Evolutionary conservation across 2,888 invertebrate genomes (phyloP), one percentile per base, ranked within the genome.

Genomic region (Pyrocoelia pectoralis): DNA sequence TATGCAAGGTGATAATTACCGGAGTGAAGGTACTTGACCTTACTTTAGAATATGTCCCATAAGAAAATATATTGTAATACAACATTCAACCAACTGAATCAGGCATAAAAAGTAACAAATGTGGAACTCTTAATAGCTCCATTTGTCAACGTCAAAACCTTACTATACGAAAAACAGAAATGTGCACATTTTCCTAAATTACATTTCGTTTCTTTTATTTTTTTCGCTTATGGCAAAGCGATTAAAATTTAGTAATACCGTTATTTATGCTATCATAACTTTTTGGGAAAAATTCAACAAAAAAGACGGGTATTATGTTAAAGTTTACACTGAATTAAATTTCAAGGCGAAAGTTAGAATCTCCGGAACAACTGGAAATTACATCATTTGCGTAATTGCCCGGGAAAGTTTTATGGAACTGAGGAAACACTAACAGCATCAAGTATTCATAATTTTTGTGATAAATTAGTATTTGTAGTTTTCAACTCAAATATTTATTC

Each of bases 331-430:
- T 24, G 48, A 48, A 56, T 48, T 56, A 43, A 56, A 46, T 56
- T 56, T 46, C 41, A 48, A 46, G 10, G 41, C n/a, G 28, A 56
- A 56, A 56, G 55, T 48, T 46, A 6, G 55, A 54, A 46, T 56
- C 55, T 29, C 46, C 46, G 46, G 55, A 56, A 46, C 55, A 56
- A 56, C 56, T 56, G 56, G 56, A 56, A 56, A 56, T 49, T 56
- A 56, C 49, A 49, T 56, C 49, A 56, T 56, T 56, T 56, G 56
- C 38, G 49, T 56, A 56, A 56, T 56, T 56, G 56, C 56, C 49
- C 49, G 49, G 19, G 56, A 56, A 56, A 50, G 49, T 56, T 56
- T 56, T 49, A 49, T 49, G 49, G 38, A 33, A 40, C 56, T n/a
- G 56, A 15, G 49, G 40, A 56, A 50, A 14, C 49, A 56, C 19